Evolutionary conservation across 2,888 invertebrate species (phyloP).

Genomic region (Noctua pronuba): DNA sequence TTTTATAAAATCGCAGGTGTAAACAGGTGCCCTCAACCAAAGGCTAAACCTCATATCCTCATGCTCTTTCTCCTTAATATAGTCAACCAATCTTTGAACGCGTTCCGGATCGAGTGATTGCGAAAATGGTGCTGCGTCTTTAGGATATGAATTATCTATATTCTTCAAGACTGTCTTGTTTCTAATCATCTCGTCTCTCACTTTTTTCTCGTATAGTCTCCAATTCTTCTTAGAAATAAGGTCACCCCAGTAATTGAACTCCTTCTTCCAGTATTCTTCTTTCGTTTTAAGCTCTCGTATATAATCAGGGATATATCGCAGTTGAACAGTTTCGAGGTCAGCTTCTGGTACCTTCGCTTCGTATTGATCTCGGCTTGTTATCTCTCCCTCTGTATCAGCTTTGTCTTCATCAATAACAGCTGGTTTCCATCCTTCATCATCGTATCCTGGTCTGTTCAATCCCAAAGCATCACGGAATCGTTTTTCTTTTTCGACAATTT

Average conservation of each 20-base stretch:
- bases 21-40: neutral
- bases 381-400: fast-evolving
- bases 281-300: conserved; percentile 1
- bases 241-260: conserved; percentile 2
- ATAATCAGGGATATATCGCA: conserved; percentile 17
- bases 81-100: neutral
- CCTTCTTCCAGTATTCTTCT: conserved; percentile 7
- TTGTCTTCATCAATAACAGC: fast-evolving
- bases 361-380: fast-evolving
- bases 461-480: too few species aligned
- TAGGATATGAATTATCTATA: too few species aligned
- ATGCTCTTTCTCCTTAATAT: neutral
- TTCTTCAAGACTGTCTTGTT: neutral
- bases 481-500: neutral
- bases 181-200: neutral
- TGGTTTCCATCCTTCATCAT: too few species aligned
- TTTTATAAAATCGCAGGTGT: neutral
- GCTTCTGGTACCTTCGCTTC: neutral
- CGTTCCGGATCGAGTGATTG: conserved; percentile 13
- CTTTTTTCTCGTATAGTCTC: conserved; percentile 7
- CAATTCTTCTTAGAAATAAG: conserved; percentile 7
- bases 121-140: neutral
- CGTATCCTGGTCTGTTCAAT: neutral
- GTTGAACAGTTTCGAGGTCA: neutral
- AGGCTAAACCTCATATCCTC: fast-evolving